Evolutionary conservation across 2,888 invertebrate genomes (phyloP).

Genomic region (Mamestra brassicae): DNA sequence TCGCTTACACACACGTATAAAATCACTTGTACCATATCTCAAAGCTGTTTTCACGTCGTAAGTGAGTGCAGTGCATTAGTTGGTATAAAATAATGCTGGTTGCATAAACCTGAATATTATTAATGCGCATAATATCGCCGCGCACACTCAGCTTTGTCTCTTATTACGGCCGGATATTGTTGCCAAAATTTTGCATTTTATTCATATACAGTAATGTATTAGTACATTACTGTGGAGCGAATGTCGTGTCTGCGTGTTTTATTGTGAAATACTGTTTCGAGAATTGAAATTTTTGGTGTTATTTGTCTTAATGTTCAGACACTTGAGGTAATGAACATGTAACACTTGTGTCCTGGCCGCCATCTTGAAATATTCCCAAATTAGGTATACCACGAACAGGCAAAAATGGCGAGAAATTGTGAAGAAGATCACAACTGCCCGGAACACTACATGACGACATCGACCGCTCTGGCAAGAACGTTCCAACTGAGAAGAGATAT

Average conservation of each 20-base stretch:
- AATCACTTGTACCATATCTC: conserved; percentile 39
- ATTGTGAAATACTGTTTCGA: conserved; percentile 18
- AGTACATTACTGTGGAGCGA: conserved; percentile 53
- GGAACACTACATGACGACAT: no score
- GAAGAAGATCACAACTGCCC: no score
- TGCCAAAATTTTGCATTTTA: conserved; percentile 78
- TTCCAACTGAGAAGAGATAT: no score
- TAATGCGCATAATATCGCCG: conserved; percentile 73
- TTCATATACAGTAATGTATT: conserved; percentile 66
- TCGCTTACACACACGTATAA: conserved; percentile 6
- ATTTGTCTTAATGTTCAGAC: background rate
- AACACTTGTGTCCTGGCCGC: no score
- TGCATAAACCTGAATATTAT: conserved; percentile 71
- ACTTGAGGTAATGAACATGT: conserved; percentile 23
- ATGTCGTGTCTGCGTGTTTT: conserved; percentile 46
- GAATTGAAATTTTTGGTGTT: conserved; percentile 16
- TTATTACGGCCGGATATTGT: conserved; percentile 72
- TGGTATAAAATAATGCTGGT: conserved; percentile 60
- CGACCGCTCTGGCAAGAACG: no score
- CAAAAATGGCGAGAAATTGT: no score
- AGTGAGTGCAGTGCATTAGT: conserved; percentile 62
- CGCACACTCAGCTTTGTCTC: conserved; percentile 74
- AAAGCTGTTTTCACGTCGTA: conserved; percentile 45
- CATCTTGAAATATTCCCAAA: no score
- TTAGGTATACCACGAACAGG: no score